A percentile compares a stretch with the other conserved stretches of the same genome.
These are phyloP conservation scores for Callinectes sapidus DNA, from an alignment of 2,888 invertebrate species.

Conservation along the genomic window DNA sequence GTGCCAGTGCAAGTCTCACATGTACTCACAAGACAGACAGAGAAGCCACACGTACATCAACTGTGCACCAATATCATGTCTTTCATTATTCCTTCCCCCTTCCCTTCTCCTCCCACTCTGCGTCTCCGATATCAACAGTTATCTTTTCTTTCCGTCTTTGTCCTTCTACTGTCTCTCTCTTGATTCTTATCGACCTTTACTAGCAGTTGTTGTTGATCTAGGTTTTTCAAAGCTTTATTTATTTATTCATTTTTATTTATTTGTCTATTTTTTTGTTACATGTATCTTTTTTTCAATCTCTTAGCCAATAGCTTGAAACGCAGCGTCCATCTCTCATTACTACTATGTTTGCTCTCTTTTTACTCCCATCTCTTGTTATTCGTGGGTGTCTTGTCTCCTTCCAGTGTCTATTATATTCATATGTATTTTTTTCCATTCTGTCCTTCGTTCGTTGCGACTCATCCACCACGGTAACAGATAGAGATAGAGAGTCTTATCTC, in stretches of 20 bases:
- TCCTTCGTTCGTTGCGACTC: not conserved
- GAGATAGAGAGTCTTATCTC: not conserved
- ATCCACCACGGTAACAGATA: slow-evolving; percentile 7
- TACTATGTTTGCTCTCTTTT: not conserved
- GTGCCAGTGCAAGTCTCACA: not conserved
- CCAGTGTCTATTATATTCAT: not conserved
- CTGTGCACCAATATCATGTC: not conserved
- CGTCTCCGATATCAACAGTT: not conserved
- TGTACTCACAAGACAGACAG: not conserved
- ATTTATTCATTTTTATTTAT: too few species aligned
- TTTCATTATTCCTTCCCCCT: not conserved
- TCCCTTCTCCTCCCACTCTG: not conserved
- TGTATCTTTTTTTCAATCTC: not conserved
- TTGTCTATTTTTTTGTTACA: not conserved
- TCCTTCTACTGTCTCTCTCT: not conserved
- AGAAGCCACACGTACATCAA: not conserved
- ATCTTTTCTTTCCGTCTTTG: not conserved
- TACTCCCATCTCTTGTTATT: not conserved
- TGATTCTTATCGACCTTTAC: not conserved
- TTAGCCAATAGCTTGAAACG: not conserved
- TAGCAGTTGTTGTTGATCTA: not conserved
- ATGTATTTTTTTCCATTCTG: not conserved
- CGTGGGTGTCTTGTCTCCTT: not conserved
- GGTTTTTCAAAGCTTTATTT: too few species aligned
- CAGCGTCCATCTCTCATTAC: not conserved